These are phyloP conservation scores for Acrobasis consociella DNA, from an alignment of 2,888 invertebrate genomes.

Conservation along the genomic window DNA sequence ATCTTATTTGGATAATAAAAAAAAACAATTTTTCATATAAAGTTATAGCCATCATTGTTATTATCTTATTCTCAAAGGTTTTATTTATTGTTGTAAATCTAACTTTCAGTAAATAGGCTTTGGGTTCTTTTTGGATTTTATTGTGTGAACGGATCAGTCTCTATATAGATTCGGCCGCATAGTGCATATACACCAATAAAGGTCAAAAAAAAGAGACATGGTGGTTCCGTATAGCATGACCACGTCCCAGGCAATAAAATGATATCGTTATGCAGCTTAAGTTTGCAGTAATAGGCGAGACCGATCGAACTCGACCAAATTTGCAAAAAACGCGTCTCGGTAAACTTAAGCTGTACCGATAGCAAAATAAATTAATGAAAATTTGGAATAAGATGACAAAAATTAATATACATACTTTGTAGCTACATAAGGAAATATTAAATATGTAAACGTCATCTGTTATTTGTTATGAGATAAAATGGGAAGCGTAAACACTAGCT, in stretches of 20 bases:
- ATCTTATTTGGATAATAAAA: no score
- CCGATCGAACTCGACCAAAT: slow-evolving; percentile 59
- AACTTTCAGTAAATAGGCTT: no score
- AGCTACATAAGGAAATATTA: no score
- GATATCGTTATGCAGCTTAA: slow-evolving; percentile 60
- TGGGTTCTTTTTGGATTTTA: background rate
- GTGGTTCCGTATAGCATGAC: slow-evolving; percentile 45
- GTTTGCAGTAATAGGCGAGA: slow-evolving; percentile 61
- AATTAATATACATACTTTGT: no score
- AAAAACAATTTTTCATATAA: no score
- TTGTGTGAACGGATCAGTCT: background rate
- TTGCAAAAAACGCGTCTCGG: slow-evolving; percentile 64
- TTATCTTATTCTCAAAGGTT: no score
- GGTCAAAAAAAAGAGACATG: slow-evolving; percentile 9
- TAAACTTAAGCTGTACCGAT: slow-evolving; percentile 50
- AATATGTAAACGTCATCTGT: no score
- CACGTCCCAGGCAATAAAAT: slow-evolving; percentile 54
- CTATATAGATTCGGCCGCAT: background rate
- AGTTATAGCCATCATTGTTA: no score
- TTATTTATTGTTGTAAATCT: no score
- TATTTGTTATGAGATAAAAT: no score
- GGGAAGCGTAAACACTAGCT: no score
- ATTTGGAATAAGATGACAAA: no score
- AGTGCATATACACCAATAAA: background rate
- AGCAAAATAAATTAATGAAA: slow-evolving; percentile 29